Conservation (phyloP, 2,888 invertebrate genomes). For the Apamea monoglypha region DNA sequence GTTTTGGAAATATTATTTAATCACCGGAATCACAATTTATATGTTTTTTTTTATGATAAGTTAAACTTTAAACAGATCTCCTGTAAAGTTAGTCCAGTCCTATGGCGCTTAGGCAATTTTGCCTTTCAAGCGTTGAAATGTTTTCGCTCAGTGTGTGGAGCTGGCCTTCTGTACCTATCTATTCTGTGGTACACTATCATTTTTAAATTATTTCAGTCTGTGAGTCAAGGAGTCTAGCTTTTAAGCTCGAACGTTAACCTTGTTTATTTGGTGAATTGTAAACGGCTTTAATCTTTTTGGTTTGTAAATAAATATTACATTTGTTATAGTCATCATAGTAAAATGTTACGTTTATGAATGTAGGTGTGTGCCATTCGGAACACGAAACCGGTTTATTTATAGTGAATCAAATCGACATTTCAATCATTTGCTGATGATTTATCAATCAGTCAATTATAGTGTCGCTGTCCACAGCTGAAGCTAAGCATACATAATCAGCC, state of each 20-base stretch:
- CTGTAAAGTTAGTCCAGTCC: too few relatives aligned
- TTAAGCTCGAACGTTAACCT: slow-evolving; percentile 39
- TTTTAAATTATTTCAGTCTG: slow-evolving; percentile 57
- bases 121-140: too few relatives aligned
- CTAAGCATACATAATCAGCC: too few relatives aligned
- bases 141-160: background rate
- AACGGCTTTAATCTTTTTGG: slow-evolving; percentile 56
- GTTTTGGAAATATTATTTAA: too few relatives aligned
- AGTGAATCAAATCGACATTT: slow-evolving; percentile 10
- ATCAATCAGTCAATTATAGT: slow-evolving; percentile 4
- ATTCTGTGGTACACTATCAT: slow-evolving; percentile 27
- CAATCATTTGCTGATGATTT: slow-evolving; percentile 7
- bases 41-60: too few relatives aligned
- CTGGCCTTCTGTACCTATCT: background rate
- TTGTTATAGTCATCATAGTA: slow-evolving; percentile 50
- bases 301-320: slow-evolving; percentile 54
- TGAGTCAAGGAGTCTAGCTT: slow-evolving; percentile 58
- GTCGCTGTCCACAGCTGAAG: too few relatives aligned
- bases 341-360: slow-evolving; percentile 27
- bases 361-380: slow-evolving; percentile 10
- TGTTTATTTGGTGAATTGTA: slow-evolving; percentile 44
- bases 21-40: too few relatives aligned
- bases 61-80: too few relatives aligned
- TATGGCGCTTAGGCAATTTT: too few relatives aligned
- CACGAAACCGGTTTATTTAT: slow-evolving; percentile 7